These are phyloP conservation scores for Sebastes melanostomus DNA, from an alignment of 2,797 vertebrate species.

Conservation along the genomic window DNA sequence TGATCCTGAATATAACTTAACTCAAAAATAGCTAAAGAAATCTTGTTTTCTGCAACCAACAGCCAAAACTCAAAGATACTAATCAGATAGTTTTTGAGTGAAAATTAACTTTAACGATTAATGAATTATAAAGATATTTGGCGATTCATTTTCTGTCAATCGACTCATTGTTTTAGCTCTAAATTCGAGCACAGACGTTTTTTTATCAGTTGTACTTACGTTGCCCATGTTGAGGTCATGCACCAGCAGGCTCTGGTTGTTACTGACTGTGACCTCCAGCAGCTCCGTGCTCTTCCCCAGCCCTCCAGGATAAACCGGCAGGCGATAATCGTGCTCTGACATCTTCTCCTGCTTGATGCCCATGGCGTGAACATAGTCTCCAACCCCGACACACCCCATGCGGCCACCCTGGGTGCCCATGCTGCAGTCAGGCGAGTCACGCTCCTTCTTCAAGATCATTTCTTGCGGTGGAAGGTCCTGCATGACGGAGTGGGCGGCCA, in stretches of 20 bases:
- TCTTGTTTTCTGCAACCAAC: neutral
- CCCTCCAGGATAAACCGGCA: slow-evolving; percentile 79
- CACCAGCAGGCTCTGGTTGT: slow-evolving; percentile 86
- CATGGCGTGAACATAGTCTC: slow-evolving; percentile 83
- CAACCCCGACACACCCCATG: slow-evolving; percentile 54
- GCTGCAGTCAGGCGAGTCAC: slow-evolving; percentile 85
- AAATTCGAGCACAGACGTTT: neutral
- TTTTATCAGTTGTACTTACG: slow-evolving; percentile 58
- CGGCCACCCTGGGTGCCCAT: slow-evolving; percentile 51
- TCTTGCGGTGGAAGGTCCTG: slow-evolving; percentile 85
- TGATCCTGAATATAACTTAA: neutral
- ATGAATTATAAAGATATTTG: neutral
- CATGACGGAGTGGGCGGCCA: slow-evolving; percentile 88
- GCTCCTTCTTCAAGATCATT: slow-evolving; percentile 97
- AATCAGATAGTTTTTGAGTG: neutral
- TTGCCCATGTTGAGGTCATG: slow-evolving; percentile 88
- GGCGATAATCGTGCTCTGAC: slow-evolving; percentile 89
- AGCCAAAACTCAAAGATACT: neutral
- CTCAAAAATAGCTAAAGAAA: neutral
- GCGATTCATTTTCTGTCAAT: neutral
- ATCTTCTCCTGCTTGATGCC: slow-evolving; percentile 96
- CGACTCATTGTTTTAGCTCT: neutral
- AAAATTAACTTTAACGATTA: neutral
- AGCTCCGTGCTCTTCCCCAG: slow-evolving; percentile 74
- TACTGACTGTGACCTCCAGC: slow-evolving; percentile 80